A percentile compares a stretch with the other conserved stretches of the same genome.
These are phyloP conservation scores for Stictonetta naevosa DNA, from an alignment of 2,113 vertebrate species.

Conservation along the genomic window DNA sequence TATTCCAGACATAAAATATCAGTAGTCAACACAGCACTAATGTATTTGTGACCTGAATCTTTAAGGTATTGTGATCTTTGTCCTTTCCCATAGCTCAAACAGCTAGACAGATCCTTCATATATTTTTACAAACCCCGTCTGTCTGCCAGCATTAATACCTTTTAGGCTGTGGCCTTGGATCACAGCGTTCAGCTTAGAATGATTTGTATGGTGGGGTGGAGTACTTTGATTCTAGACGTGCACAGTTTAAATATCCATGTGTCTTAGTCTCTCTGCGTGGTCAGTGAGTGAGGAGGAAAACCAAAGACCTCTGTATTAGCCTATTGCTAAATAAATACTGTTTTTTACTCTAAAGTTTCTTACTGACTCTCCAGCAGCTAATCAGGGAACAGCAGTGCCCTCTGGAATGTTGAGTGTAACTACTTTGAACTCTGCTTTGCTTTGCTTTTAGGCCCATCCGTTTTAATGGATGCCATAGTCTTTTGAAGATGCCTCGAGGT, in stretches of 20 bases:
- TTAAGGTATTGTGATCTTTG: not conserved
- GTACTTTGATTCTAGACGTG: not conserved
- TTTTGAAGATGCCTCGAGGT: slow-evolving; percentile 21
- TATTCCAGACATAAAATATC: not conserved
- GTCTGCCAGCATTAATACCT: slow-evolving; percentile 6
- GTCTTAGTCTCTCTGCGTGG: not conserved
- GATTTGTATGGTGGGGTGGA: not conserved
- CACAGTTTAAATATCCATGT: not conserved
- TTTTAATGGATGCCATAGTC: not conserved
- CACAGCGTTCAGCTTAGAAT: not conserved
- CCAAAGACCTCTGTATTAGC: not conserved
- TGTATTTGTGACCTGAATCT: not conserved
- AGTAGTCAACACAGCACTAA: not conserved
- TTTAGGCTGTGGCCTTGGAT: not conserved
- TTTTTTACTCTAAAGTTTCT: not conserved
- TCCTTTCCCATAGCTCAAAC: not conserved
- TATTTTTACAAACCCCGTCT: slow-evolving; percentile 14
- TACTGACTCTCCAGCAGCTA: not conserved
- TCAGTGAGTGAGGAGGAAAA: rapidly evolving
- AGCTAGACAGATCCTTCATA: not conserved
- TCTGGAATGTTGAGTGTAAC: not conserved
- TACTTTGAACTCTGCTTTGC: slow-evolving; percentile 11
- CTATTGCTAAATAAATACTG: not conserved
- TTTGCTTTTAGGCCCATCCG: slow-evolving; percentile 12
- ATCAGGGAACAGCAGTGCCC: not conserved